Percentiles rank a stretch among this genome's conserved stretches.
Conservation (phyloP, 2,113 vertebrate genomes). For the Caretta caretta region DNA sequence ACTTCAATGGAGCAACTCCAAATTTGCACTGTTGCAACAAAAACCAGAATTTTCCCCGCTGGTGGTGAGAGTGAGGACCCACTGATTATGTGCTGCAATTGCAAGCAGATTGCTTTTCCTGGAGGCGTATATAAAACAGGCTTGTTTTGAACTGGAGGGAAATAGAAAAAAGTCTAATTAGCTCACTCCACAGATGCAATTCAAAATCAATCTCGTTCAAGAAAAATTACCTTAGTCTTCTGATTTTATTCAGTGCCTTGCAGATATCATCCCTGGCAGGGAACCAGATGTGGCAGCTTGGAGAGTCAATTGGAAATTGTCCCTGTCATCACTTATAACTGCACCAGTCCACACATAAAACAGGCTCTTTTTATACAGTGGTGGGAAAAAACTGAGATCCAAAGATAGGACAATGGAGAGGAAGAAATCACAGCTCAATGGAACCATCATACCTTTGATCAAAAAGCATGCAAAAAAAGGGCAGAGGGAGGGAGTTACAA, state of each 20-base stretch:
- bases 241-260: not conserved
- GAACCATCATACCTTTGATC: not conserved
- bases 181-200: not conserved
- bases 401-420: not conserved
- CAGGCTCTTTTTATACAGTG: fast-evolving
- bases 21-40: not conserved
- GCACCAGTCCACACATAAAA: not conserved
- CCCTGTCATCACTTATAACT: not conserved
- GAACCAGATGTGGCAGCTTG: not conserved
- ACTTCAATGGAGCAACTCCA: not conserved
- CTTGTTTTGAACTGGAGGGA: not conserved
- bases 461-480: not conserved
- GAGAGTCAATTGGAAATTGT: not conserved
- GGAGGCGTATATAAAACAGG: not conserved
- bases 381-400: not conserved
- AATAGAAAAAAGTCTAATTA: not conserved
- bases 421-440: not conserved
- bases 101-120: not conserved
- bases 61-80: not conserved
- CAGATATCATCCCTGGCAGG: not conserved
- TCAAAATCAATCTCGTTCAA: not conserved
- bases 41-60: not conserved
- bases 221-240: not conserved
- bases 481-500: not conserved
- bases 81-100: not conserved